phyloP scores from a whole-genome alignment of 1,140 invertebrate species.

The Drosophila melanica region DNA sequence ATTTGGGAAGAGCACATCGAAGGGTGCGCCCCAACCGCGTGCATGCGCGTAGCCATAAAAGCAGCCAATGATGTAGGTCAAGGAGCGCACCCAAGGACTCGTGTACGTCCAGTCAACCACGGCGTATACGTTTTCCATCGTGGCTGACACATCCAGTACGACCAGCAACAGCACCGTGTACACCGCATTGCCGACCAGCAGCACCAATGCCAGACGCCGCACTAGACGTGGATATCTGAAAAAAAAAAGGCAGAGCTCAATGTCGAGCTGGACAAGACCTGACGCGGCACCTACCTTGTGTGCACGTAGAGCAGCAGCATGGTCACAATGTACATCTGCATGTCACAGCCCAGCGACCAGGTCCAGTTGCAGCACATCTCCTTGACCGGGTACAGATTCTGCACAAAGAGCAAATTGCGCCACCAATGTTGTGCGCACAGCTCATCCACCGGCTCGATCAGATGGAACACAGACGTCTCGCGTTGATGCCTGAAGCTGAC shows the following conservation, averaged over 20 bases:
- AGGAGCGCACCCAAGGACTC: constrained; percentile 18
- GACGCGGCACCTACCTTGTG: constrained; percentile 69
- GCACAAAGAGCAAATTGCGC: constrained; percentile 87
- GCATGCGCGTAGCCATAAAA: constrained; percentile 34
- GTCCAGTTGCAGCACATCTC: constrained; percentile 90
- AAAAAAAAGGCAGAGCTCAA: not conserved
- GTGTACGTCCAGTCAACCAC: constrained; percentile 29
- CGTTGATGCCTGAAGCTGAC: constrained; percentile 32
- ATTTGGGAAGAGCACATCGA: not conserved
- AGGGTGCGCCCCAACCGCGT: constrained; percentile 2
- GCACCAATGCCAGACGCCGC: not conserved
- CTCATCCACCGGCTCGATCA: constrained; percentile 83
- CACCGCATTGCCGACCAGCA: not conserved
- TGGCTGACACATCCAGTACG: not conserved
- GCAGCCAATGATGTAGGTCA: constrained; percentile 39
- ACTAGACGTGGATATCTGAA: constrained; percentile 22
- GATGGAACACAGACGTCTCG: constrained; percentile 83
- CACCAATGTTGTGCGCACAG: constrained; percentile 86
- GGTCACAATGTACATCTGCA: constrained; percentile 89
- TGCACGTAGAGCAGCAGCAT: constrained; percentile 85
- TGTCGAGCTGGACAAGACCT: no score
- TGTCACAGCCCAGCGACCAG: constrained; percentile 92
- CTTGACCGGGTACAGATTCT: constrained; percentile 85
- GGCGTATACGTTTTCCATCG: constrained; percentile 18
- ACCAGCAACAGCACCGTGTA: constrained; percentile 14